A percentile compares a stretch with the other conserved stretches of the same genome.
These are phyloP conservation scores for Paraescarpia echinospica DNA, from an alignment of 1,140 invertebrate species.

Conservation along the genomic window DNA sequence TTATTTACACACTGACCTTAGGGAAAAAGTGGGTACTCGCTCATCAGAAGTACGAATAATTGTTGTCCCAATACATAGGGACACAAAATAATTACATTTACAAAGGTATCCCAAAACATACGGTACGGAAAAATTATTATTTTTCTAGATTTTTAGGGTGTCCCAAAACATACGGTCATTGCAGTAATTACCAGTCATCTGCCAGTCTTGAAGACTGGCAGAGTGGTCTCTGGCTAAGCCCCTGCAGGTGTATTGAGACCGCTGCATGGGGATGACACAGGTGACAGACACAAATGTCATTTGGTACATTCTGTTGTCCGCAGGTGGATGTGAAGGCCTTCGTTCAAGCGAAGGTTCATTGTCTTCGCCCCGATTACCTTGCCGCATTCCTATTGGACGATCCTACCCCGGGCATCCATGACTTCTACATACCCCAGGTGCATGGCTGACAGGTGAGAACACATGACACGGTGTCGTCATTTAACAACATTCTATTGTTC, in stretches of 20 bases:
- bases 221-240: no score
- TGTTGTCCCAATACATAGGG: no score
- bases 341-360: constrained; percentile 54
- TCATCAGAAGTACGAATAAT: no score
- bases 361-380: constrained; percentile 64
- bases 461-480: not conserved
- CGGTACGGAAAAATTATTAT: no score
- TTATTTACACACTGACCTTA: no score
- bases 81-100: no score
- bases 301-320: constrained; percentile 3
- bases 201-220: no score
- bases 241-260: not conserved
- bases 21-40: no score
- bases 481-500: not conserved
- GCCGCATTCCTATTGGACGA: constrained; percentile 61
- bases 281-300: not conserved
- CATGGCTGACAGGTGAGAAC: not conserved
- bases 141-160: no score
- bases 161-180: no score
- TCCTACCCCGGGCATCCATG: constrained; percentile 52
- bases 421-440: constrained; percentile 47
- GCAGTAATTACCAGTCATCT: no score
- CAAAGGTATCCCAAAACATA: no score
- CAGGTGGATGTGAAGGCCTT: constrained; percentile 62
- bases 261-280: not conserved